These are phyloP conservation scores for Metallyticus violacea DNA, from an alignment of 2,888 invertebrate genomes.

Conservation along the genomic window DNA sequence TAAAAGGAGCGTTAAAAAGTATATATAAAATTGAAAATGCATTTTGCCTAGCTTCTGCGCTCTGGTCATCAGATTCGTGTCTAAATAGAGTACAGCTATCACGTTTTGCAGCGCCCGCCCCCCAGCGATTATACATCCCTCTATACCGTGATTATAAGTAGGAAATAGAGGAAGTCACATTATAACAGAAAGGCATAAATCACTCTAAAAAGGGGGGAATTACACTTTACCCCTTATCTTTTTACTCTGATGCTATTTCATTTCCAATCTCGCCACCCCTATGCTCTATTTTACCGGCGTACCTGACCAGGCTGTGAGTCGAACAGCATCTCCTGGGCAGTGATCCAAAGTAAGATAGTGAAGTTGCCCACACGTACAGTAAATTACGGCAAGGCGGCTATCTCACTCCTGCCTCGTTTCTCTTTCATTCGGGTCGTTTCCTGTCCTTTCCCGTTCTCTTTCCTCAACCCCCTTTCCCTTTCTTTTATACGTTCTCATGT, in stretches of 20 bases:
- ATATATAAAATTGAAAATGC: no score
- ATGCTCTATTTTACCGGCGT: neutral
- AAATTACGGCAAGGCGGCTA: neutral
- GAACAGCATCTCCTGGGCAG: slow-evolving; percentile 3
- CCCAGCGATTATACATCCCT: no score
- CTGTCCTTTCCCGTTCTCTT: neutral
- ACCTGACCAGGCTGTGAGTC: neutral
- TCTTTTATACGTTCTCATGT: neutral
- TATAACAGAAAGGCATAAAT: neutral
- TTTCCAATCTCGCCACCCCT: neutral
- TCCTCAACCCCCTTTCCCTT: neutral
- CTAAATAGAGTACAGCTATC: no score
- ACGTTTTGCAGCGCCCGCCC: no score
- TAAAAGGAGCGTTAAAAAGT: no score
- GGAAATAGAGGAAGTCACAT: no score
- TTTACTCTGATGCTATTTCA: no score
- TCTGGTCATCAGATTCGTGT: no score
- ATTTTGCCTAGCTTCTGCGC: no score
- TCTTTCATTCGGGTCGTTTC: slow-evolving; percentile 4
- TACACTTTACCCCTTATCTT: neutral
- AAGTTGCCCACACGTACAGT: neutral
- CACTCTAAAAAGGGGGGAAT: neutral
- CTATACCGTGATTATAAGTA: no score
- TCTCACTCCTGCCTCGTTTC: neutral
- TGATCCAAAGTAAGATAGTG: slow-evolving; percentile 13